Percentiles rank a stretch among this genome's conserved stretches.
These are phyloP conservation scores for Microplitis manilae DNA, from an alignment of 2,888 invertebrate genomes.

Conservation along the genomic window DNA sequence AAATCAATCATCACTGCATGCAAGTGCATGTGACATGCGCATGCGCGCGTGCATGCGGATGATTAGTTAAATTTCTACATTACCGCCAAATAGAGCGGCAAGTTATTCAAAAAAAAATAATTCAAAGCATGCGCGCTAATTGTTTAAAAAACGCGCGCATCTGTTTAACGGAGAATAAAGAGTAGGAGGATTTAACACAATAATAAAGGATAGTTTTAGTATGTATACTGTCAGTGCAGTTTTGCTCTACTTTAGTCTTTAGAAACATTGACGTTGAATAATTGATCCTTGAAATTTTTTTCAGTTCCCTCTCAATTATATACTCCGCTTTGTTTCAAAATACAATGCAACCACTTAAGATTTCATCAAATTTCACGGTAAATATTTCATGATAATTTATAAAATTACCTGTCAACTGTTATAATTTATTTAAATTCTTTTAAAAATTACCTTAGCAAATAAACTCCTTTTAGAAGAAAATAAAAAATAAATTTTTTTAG, in stretches of 20 bases:
- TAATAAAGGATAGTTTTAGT: slow-evolving; percentile 1
- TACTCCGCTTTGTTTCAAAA: background rate
- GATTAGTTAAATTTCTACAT: too few species aligned
- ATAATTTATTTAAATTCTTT: background rate
- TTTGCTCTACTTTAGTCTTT: background rate
- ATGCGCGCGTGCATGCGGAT: background rate
- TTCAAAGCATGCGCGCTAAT: background rate
- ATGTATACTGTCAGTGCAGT: background rate
- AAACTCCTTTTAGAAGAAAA: background rate
- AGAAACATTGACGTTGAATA: background rate
- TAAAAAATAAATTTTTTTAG: too few species aligned
- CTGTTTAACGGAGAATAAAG: background rate
- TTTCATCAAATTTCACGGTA: background rate
- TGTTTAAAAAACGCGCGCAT: background rate
- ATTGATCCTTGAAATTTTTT: background rate
- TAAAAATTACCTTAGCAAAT: background rate
- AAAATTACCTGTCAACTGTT: background rate
- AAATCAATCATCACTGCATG: background rate
- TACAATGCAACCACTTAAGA: background rate
- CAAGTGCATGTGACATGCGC: background rate
- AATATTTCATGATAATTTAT: background rate
- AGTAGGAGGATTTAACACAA: background rate
- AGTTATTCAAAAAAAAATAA: too few species aligned
- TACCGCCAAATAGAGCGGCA: too few species aligned
- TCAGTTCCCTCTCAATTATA: background rate